Evolutionary conservation across 2,797 vertebrate genomes (phyloP).

Genomic region (Macropus fuliginosus): DNA sequence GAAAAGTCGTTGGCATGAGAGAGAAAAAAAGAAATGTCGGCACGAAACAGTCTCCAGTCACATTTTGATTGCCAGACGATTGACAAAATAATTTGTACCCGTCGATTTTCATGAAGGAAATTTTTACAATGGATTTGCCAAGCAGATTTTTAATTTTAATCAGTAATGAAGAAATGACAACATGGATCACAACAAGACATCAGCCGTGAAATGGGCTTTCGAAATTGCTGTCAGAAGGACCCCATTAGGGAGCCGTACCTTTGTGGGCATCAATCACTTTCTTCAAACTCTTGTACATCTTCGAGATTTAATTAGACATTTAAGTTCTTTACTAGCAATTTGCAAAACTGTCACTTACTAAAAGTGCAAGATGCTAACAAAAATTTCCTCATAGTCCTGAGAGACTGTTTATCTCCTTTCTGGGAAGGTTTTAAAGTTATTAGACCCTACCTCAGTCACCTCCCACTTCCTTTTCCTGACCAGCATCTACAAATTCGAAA

Average conservation of each 20-base stretch:
- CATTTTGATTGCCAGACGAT: conserved; percentile 89
- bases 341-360: conserved; percentile 88
- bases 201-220: conserved; percentile 94
- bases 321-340: conserved; percentile 88
- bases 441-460: not conserved
- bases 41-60: conserved; percentile 87
- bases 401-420: conserved; percentile 64
- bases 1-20: conserved; percentile 83
- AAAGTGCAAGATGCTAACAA: conserved; percentile 84
- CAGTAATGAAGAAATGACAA: conserved; percentile 99
- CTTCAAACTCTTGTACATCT: conserved; percentile 87
- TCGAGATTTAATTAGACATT: conserved; percentile 89
- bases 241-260: conserved; percentile 93
- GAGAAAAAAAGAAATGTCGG: conserved; percentile 85
- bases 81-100: conserved; percentile 99
- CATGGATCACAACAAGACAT: conserved; percentile 99
- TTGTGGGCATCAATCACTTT: conserved; percentile 96
- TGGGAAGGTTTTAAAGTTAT: conserved; percentile 44
- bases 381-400: conserved; percentile 62
- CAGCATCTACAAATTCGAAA: not conserved
- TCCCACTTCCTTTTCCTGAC: not conserved
- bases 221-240: conserved; percentile 95
- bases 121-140: conserved; percentile 93
- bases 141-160: conserved; percentile 98
- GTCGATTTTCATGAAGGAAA: conserved; percentile 91